Evolutionary conservation across 2,888 invertebrate species (phyloP), one percentile per base, ranked within the genome.

Genomic region (Meta bourneti): DNA sequence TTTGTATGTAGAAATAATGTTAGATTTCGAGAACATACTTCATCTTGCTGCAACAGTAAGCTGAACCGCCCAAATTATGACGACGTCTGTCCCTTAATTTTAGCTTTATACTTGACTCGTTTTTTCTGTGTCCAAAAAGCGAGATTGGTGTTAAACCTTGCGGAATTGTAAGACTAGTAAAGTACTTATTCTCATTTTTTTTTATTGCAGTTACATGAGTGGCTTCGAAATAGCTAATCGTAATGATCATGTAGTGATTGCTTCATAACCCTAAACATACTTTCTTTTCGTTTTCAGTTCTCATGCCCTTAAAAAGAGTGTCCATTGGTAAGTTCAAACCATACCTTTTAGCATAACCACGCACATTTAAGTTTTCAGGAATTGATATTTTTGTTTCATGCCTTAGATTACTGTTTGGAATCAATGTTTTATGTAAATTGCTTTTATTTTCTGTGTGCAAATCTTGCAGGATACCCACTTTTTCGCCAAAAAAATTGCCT

Each of bases 271-370:
- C 16, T 61, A 61, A 61, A 61, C n/a, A 34, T 75, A 9, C 51
- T 70, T 90, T 86, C 61, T 85, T 86, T 86, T 86, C 52, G 72
- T 79, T 91, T 91, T 72, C 81, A 91, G 91, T 87, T 87, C 91
- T 83, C 91, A 87, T 91, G 91, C 78, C 72, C 87, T 87, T 20
- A 91, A 91, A 91, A 91, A 91, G 86, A 91, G 79, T 81, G 79
- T 91, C 91, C 87, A 87, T 74, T 91, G 91, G 91, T 91, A 83
- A 87, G 91, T 83, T 72, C 7, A 48, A 52, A 11, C 20, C n/a
- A 20, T 71, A 71, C 61, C 49, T 72, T 34, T 34, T 34, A 34
- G 4, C 34, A 34, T 34, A 34, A 34, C 34, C 34, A 34, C 34
- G 34, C 34, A 34, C 34, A 34, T 4, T 34, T 34, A 34, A 4